Evolutionary conservation across 30 jellyfish, hydroid and myxozoan genomes (phyloP), one percentile per base, ranked within the genome.

Genomic region (Mastigias papua): DNA sequence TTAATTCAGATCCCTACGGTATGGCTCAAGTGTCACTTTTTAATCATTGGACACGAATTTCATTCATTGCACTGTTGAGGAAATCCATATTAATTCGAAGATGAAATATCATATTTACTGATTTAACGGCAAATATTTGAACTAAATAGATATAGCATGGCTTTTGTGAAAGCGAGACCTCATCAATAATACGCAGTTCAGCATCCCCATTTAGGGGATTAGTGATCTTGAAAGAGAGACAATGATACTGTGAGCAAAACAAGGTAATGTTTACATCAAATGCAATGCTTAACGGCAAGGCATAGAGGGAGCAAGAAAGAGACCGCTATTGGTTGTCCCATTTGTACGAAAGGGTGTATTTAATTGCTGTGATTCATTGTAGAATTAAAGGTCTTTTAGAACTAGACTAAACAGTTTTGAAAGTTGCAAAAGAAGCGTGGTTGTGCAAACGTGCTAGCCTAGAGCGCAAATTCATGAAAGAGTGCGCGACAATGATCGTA

Each of bases 51-150:
- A 57, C 37, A 30, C 27, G 35, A 50, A 48, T 22, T 37, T 20
- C 88, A 77, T 57, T 77, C 88, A 77, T 54, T 50, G 33, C 77
- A 30, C 31, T 62, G 48, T 10, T 29, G 76, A 58, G 88, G 88
- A 77, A 77, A 77, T 77, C 78, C 66, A 76, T 33, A 76, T 48
- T 48, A 76, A 76, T 50, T 76, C 73, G 51, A 26, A 17, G 70
- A 11, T 58, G 70, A 58, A 1, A 25, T 63, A 2, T 63, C 42
- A 22, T 63, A 34, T 34, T 34, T 72, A 72, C 66, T 51, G 21
- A 72, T 26, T 22, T 35, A 72, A 72, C 28, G 83, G 37, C 35
- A 63, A 63, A 63, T 63, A 63, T 63, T 63, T 63, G 67, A 63
- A 6, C 37, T 63, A 63, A 63, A 63, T 63, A 22, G 74, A 63